phyloP scores from a whole-genome alignment of 37 sponge, comb jelly and placozoan genomes.

The Oscarella lobularis region DNA sequence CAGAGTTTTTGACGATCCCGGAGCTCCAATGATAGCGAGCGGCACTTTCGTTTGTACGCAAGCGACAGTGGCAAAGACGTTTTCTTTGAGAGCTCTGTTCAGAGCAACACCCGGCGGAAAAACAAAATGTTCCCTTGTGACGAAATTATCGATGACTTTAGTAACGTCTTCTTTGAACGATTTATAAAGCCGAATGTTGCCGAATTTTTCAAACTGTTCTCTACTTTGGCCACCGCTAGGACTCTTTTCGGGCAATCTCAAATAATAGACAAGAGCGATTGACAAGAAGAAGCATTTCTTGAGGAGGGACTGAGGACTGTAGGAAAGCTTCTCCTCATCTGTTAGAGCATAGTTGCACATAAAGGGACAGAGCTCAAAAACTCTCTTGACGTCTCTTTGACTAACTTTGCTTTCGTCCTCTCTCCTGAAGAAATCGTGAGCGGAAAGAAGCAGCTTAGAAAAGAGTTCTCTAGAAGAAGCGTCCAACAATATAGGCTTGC shows the following conservation, averaged over 20 bases:
- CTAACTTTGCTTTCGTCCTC: neutral
- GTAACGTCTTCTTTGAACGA: neutral
- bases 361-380: neutral
- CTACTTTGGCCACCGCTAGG: neutral
- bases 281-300: neutral
- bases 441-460: neutral
- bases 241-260: neutral
- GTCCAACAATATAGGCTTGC: no score
- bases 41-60: neutral
- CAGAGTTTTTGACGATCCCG: constrained; percentile 4
- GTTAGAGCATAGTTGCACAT: neutral
- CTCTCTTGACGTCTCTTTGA: constrained; percentile 1
- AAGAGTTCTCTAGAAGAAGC: neutral
- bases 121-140: neutral
- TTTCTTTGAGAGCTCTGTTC: neutral
- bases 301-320: neutral
- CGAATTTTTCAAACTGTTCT: neutral
- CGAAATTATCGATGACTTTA: neutral
- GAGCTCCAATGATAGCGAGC: neutral
- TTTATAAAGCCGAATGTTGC: neutral
- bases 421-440: neutral
- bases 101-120: neutral
- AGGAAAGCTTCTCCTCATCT: neutral
- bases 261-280: neutral
- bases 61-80: neutral